Conservation (phyloP, 2,113 vertebrate genomes). For the Phylloscopus whistleri region DNA sequence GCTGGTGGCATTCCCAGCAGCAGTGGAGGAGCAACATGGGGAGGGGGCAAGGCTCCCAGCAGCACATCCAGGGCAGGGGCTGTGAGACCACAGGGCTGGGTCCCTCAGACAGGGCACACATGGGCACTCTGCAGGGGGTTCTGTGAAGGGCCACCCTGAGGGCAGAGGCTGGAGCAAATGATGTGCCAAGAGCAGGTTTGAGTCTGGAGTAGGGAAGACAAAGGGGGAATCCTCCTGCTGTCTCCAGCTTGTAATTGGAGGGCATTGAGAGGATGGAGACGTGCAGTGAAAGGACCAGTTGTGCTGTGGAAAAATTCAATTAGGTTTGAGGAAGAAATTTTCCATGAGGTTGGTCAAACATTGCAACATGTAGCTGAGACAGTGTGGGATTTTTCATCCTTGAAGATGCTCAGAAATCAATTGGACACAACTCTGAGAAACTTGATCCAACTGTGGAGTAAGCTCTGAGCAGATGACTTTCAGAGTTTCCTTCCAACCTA, state of each 20-base stretch:
- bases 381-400: not conserved
- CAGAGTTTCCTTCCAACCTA: not conserved
- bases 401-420: not conserved
- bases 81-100: not conserved
- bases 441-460: not conserved
- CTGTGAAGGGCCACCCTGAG: not conserved
- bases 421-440: not conserved
- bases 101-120: not conserved
- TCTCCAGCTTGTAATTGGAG: not conserved
- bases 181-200: not conserved
- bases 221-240: not conserved
- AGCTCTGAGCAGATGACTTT: not conserved
- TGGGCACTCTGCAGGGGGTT: not conserved
- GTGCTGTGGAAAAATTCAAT: not conserved
- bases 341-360: not conserved
- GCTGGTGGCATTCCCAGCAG: rapidly evolving
- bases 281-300: not conserved
- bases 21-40: not conserved
- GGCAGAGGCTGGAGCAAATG: not conserved
- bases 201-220: not conserved
- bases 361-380: not conserved
- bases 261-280: not conserved
- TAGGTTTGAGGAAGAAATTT: not conserved
- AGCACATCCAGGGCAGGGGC: not conserved
- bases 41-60: rapidly evolving